A percentile compares a stretch with the other conserved stretches of the same genome.
phyloP scores from a whole-genome alignment of 2,113 vertebrate genomes.

The Ceratotherium simum region DNA sequence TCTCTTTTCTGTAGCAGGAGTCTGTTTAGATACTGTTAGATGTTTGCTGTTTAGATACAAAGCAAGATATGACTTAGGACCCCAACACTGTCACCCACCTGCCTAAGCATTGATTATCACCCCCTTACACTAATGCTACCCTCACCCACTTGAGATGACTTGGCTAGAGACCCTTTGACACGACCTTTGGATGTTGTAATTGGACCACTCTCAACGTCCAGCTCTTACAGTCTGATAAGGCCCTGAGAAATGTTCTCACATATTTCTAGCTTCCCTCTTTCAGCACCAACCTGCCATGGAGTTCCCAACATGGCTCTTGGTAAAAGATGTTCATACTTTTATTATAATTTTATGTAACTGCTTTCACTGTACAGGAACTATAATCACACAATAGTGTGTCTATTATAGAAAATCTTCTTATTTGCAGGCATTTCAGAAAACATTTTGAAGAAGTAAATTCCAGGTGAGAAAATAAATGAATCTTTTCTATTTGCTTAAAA shows the following conservation, averaged over 20 bases:
- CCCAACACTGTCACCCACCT: background rate
- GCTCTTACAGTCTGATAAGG: background rate
- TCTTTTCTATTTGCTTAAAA: conserved; percentile 23
- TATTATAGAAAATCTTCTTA: conserved; percentile 49
- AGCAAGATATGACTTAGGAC: background rate
- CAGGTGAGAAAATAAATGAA: conserved; percentile 42
- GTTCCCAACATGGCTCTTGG: background rate
- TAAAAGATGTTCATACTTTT: background rate
- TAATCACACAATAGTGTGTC: background rate
- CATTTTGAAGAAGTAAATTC: conserved; percentile 52
- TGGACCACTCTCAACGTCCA: background rate
- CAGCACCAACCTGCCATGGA: background rate
- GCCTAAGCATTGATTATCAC: background rate
- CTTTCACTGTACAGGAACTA: background rate
- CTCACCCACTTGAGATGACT: background rate
- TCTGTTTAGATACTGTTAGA: background rate
- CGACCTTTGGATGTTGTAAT: background rate
- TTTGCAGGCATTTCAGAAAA: background rate
- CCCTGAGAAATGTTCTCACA: background rate
- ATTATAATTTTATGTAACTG: conserved; percentile 16
- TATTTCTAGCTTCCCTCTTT: conserved; percentile 38
- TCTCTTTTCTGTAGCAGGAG: background rate
- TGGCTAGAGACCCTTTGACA: background rate
- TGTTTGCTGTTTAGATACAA: background rate
- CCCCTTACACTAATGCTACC: background rate